Evolutionary conservation across 2,797 vertebrate genomes (phyloP), one percentile per base, ranked within the genome.

Genomic region (Takifugu rubripes): DNA sequence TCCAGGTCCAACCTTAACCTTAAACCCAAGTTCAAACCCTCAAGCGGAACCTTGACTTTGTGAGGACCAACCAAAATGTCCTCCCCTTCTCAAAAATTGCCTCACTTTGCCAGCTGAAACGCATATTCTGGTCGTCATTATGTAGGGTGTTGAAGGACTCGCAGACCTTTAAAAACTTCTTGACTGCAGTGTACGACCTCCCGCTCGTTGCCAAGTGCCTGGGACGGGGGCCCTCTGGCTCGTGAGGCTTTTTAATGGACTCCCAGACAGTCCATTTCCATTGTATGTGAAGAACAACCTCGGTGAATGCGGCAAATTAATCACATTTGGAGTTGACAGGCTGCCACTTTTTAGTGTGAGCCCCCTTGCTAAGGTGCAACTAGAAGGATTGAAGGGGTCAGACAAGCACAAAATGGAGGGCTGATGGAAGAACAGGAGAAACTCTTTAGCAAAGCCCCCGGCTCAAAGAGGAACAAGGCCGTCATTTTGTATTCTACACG

Each of bases 271-370:
- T 94, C 88, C 90, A 92, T 95, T 94, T 79, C 86, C 72, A 92
- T 95, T 95, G 92, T 94, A 84, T 84, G 70, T 59, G 64, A 79
- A 83, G 89, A 84, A 90, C 89, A 91, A 89, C 83, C 78, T 82
- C 14, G 57, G 75, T 92, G 91, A 95, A 94, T 92, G 88, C 87
- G 77, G 84, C 91, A 95, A 94, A 95, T 96, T 92, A 95, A 96
- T 96, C 94, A 96, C 91, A 93, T 92, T 92, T 92, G 86, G 86
- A 27, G 29, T 25, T 64, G 52, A 94, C 91, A 91, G 89, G 92
- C 89, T 88, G 84, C 78, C 84, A 86, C 87, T 92, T 88, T 92
- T 83, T 77, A 83, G 75, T 84, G 84, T 77, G 85, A 90, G 83
- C 85, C 80, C 78, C 25, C 78, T 87, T 73, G 79, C 92, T 87